phyloP scores from a whole-genome alignment of 2,888 invertebrate genomes.

The Cantharis rufa region DNA sequence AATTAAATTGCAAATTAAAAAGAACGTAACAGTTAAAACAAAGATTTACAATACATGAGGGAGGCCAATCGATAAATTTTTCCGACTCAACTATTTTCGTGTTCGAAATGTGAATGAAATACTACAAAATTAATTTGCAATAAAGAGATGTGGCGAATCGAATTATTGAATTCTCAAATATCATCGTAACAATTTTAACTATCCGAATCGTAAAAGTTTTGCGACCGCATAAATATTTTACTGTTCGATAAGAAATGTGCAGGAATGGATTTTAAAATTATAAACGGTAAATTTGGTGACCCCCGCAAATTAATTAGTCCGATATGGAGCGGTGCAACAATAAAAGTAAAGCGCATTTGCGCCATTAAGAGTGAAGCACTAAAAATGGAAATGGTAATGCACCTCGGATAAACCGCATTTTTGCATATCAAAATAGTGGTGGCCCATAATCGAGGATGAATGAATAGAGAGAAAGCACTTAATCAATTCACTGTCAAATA shows the following conservation, averaged over 20 bases:
- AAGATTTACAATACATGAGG: not conserved
- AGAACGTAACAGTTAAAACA: not conserved
- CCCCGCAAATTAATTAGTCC: not conserved
- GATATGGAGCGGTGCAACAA: not conserved
- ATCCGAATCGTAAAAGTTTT: not conserved
- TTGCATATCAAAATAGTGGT: not conserved
- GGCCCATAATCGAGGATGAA: not conserved
- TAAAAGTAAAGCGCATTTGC: not conserved
- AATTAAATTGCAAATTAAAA: not conserved
- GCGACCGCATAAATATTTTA: not conserved
- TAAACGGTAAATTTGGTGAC: not conserved
- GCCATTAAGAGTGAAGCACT: not conserved
- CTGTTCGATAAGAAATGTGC: not conserved
- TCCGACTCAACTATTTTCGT: not conserved
- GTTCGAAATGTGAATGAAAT: not conserved
- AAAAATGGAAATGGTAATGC: not conserved
- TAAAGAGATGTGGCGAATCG: not conserved
- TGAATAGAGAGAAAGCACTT: constrained; percentile 39
- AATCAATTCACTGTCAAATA: constrained; percentile 49
- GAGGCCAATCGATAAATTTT: not conserved
- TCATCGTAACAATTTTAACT: not conserved
- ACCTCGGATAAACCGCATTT: not conserved
- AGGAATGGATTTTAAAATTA: not conserved
- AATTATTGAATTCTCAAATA: not conserved
- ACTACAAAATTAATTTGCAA: not conserved